These are phyloP conservation scores for Dermochelys coriacea DNA, from an alignment of 2,797 vertebrate genomes.

Conservation along the genomic window DNA sequence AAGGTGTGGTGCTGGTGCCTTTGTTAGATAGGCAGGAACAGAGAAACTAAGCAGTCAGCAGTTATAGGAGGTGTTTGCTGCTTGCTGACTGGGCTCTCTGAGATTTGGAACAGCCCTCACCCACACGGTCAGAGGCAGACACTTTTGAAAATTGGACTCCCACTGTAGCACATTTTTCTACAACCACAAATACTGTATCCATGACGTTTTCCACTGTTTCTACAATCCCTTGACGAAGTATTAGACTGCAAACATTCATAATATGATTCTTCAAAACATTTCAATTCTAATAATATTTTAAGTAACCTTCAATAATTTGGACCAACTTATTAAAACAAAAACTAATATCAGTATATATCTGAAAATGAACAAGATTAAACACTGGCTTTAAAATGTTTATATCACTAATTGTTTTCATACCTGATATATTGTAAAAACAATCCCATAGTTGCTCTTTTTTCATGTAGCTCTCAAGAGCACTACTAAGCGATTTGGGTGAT, in stretches of 20 bases:
- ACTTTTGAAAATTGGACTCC: background rate
- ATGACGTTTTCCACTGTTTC: background rate
- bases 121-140: background rate
- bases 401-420: slow-evolving; percentile 78
- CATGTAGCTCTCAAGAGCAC: slow-evolving; percentile 88
- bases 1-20: background rate
- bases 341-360: background rate
- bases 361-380: background rate
- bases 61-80: background rate
- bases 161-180: background rate
- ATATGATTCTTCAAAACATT: background rate
- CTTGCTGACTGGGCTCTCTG: background rate
- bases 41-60: background rate
- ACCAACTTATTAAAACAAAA: background rate
- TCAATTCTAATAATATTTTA: background rate
- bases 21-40: background rate
- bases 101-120: background rate
- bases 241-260: background rate
- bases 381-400: background rate
- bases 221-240: background rate
- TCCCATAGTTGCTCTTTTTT: slow-evolving; percentile 90
- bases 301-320: background rate
- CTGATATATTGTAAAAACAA: slow-evolving; percentile 88
- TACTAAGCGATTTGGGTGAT: slow-evolving; percentile 87
- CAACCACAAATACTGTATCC: background rate